These are phyloP conservation scores for Cirrhinus molitorella DNA, from an alignment of 2,797 vertebrate species.

Conservation along the genomic window DNA sequence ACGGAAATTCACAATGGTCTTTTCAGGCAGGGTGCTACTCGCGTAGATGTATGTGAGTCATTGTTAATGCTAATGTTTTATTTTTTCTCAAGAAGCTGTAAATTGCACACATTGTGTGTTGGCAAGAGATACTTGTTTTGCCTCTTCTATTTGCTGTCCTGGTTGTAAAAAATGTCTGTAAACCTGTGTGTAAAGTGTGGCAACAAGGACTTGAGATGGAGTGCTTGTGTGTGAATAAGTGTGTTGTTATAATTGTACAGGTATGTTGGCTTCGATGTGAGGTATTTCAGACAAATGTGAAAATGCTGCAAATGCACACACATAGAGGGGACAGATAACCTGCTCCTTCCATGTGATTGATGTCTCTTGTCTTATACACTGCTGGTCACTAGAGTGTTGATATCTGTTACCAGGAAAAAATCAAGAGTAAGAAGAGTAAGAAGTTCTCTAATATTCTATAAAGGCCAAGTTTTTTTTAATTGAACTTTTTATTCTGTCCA, in stretches of 20 bases:
- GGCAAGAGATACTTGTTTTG: slow-evolving; percentile 57
- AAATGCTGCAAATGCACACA: slow-evolving; percentile 1
- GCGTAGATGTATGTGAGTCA: slow-evolving; percentile 45
- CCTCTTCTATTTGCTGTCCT: slow-evolving; percentile 68
- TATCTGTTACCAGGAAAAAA: neutral
- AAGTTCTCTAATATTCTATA: neutral
- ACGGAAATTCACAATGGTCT: neutral
- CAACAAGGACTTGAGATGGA: slow-evolving; percentile 53
- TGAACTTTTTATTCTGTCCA: neutral
- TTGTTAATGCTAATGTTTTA: slow-evolving; percentile 56
- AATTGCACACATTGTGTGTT: slow-evolving; percentile 65
- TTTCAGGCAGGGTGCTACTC: neutral
- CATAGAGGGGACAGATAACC: slow-evolving; percentile 61
- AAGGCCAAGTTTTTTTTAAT: neutral
- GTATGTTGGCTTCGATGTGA: slow-evolving; percentile 74
- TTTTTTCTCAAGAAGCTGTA: slow-evolving; percentile 67
- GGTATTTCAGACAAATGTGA: slow-evolving; percentile 73
- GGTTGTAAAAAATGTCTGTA: slow-evolving; percentile 70
- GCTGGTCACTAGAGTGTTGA: neutral
- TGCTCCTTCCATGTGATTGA: slow-evolving; percentile 68
- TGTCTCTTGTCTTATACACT: slow-evolving; percentile 69
- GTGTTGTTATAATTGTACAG: slow-evolving; percentile 69
- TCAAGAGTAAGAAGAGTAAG: neutral
- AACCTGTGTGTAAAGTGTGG: slow-evolving; percentile 68
- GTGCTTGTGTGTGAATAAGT: slow-evolving; percentile 57